These are phyloP conservation scores for Hiodon tergisus DNA, from an alignment of 2,113 vertebrate genomes.

Conservation along the genomic window DNA sequence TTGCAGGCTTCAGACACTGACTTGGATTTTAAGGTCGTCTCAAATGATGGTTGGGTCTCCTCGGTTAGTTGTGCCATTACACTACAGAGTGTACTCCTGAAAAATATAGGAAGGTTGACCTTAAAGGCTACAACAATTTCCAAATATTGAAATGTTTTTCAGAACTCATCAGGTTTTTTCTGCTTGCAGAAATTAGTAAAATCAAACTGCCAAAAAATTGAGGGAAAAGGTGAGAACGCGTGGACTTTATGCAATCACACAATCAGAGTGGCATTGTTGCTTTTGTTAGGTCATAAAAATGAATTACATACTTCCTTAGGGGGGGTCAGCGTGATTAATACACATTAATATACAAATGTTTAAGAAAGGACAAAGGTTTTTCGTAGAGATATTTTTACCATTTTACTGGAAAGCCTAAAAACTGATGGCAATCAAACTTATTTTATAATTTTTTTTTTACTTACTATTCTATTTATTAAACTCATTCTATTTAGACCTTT, in stretches of 20 bases:
- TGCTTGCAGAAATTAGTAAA: neutral
- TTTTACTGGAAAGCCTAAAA: neutral
- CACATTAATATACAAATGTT: neutral
- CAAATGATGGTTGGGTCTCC: conserved; percentile 89
- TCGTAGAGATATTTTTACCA: neutral
- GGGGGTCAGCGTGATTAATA: neutral
- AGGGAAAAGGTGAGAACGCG: neutral
- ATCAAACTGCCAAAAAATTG: neutral
- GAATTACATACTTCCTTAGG: neutral
- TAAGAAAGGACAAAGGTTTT: neutral
- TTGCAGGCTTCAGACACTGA: conserved; percentile 88
- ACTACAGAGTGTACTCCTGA: conserved; percentile 91
- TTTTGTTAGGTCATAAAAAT: neutral
- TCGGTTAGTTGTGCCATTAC: conserved; percentile 96
- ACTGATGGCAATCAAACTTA: no score
- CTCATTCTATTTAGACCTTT: neutral
- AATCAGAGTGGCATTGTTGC: neutral
- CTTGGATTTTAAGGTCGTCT: conserved; percentile 86
- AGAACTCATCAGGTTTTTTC: neutral
- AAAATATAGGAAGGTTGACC: conserved; percentile 39
- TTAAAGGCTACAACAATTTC: conserved; percentile 18
- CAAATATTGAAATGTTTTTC: neutral
- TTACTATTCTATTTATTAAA: neutral
- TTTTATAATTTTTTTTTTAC: no score
- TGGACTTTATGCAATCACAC: neutral